Evolutionary conservation across 2,888 invertebrate species (phyloP), one percentile per base, ranked within the genome.

Genomic region (Abscondita cerata): DNA sequence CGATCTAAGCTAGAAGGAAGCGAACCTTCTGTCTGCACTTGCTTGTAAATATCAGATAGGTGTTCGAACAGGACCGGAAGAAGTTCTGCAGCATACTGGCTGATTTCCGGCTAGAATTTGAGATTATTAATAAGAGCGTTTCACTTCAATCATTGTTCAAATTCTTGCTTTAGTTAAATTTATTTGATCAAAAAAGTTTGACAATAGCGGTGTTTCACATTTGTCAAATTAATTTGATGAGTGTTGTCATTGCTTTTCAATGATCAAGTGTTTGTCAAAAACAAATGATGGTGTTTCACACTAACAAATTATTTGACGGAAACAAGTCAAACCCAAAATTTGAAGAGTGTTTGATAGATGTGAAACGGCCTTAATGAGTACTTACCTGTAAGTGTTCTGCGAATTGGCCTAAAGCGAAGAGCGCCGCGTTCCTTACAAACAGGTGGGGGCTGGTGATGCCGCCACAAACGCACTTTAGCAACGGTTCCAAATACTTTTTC

Each of bases 351-450:
- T 33, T 33, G 6, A 33, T 9, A 33, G 33, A 8, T 8, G 33
- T 9, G 9, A 33, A 33, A 33, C 33, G 9, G 12, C 4, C 5
- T n/a, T 5, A 38, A 38, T 38, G 12, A n/a, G 38, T 6, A 13
- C 38, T 63, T 71, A 85, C 85, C 80, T 89, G 92, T 48, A 93
- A 80, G 80, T 89, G 87, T 76, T 93, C 92, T 0, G 92, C 88
- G 78, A 92, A 92, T 77, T 92, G 92, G 0, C 92, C 92, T 2
- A 93, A 81, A 0, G 92, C 89, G 80, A 90, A 92, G 47, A 93
- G 84, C 0, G 92, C 91, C 0, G 90, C 88, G 77, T 90, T 90
- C 50, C 90, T 83, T 3, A 92, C 91, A 6, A 87, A 81, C 0
- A 85, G 81, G 61, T 84, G 83, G 0, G 82, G 78, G 77, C 90